These are phyloP conservation scores for Nansenia antarctica DNA, from an alignment of 2,113 vertebrate genomes.

Conservation along the genomic window DNA sequence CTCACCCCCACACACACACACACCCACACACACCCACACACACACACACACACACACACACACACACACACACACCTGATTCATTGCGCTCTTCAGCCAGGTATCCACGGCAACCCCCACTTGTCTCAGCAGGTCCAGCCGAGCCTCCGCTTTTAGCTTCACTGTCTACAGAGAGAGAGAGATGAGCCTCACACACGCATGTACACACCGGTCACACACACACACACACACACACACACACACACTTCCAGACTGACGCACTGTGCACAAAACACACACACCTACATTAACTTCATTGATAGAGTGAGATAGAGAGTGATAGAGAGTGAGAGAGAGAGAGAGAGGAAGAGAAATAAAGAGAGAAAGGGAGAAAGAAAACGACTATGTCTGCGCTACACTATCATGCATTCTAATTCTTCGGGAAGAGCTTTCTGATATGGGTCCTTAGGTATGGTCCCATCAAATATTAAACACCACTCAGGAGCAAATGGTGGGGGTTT, in stretches of 20 bases:
- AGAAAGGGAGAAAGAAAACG: neutral
- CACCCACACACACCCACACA: too few relatives aligned
- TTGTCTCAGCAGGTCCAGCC: conserved; percentile 91
- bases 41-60: neutral
- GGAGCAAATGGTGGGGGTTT: neutral
- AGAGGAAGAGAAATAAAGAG: neutral
- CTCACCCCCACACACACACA: too few relatives aligned
- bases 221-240: conserved; percentile 3
- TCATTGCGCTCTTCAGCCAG: conserved; percentile 98
- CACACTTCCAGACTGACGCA: conserved; percentile 31
- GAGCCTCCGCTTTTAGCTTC: conserved; percentile 95
- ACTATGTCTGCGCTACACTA: too few relatives aligned
- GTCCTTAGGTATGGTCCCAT: too few relatives aligned
- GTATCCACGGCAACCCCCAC: conserved; percentile 96
- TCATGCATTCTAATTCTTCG: too few relatives aligned
- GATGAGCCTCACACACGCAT: neutral
- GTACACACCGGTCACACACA: conserved; percentile 14
- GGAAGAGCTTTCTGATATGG: too few relatives aligned
- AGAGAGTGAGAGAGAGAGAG: neutral
- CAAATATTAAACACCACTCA: too few relatives aligned
- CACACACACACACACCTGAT: conserved; percentile 89
- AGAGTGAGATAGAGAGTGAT: neutral
- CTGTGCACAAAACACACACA: neutral
- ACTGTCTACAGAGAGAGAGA: conserved; percentile 76
- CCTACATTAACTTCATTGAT: too few relatives aligned